Base-by-base conservation (phyloP, 2,888 invertebrate genomes). In the Eupithecia dodoneata region DNA sequence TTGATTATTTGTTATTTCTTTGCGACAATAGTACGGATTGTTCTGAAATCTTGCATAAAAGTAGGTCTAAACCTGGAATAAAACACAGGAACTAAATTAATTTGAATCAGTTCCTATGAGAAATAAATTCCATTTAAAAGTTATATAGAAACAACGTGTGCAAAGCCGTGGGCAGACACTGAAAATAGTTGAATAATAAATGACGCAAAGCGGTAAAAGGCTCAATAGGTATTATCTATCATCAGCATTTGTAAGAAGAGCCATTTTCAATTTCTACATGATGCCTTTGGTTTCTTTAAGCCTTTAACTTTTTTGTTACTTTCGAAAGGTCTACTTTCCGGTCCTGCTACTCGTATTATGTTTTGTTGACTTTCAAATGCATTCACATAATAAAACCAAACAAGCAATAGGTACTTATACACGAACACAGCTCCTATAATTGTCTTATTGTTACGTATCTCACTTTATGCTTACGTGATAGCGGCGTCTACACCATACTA, bases 391-490 rank as follows among this genome's bases (percentile, higher is more conserved):
- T 44, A 44, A 69, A 67, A 69, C 45, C 67, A n/a, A 69, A 69
- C 67, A 69, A 69, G 67, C 67, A 67, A 6, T 44, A 67, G 5
- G 7, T 69, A 44, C 67, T n/a, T 41, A 44, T n/a, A n/a, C 67
- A 66, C 42, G 42, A 66, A 66, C 41, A n/a, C 13, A 42, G 41
- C 13, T 30, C 4, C 63, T 13, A 66, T 42, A 41, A 70, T 49
- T 47, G 72, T 66, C 42, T 42, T 71, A 78, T 73, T 78, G 75
- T 73, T 78, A 52, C 71, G 55, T 73, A 66, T 18, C 67, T 67
- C 6, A 42, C 41, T 4, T 72, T 49, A 47, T 66, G 47, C 55
- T 74, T 76, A 79, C 77, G 74, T 74, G 59, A 77, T 79, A 73
- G 66, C 73, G 45, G 49, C 75, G 63, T 70, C 67, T 69, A 49